Conservation (phyloP, 2,113 vertebrate species). For the Anarrhichthys ocellatus region DNA sequence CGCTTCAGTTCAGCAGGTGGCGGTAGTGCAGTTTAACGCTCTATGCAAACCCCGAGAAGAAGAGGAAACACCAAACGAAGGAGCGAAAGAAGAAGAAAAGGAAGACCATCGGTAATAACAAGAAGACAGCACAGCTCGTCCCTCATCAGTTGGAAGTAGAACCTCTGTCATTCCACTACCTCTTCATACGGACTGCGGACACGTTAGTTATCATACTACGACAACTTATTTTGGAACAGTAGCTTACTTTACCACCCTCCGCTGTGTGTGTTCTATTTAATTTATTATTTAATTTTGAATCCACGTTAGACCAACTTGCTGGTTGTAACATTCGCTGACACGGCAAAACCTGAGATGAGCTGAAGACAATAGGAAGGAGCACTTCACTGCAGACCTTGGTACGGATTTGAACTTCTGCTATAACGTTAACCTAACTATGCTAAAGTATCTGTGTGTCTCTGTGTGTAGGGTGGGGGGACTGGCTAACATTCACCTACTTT, state of each 20-base stretch:
- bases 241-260: not conserved
- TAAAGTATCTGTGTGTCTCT: not conserved
- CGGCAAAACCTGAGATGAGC: conserved; percentile 37
- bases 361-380: conserved; percentile 7
- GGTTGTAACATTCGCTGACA: conserved; percentile 29
- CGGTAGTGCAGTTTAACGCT: not conserved
- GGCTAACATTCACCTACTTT: not conserved
- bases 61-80: too few relatives aligned
- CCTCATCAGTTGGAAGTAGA: not conserved
- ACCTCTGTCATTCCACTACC: not conserved
- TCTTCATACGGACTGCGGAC: not conserved
- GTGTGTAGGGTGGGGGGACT: not conserved
- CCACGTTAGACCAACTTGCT: not conserved
- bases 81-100: not conserved
- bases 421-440: not conserved
- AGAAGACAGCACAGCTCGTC: not conserved
- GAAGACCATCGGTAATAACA: not conserved
- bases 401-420: not conserved
- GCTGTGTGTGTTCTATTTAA: not conserved
- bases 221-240: not conserved
- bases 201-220: not conserved
- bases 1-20: not conserved
- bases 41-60: not conserved
- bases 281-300: not conserved
- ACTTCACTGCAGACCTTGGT: not conserved